Percentiles rank a stretch among this genome's conserved stretches.
Conservation (phyloP, 2,797 vertebrate genomes). For the Odontamblyopus rebecca region DNA sequence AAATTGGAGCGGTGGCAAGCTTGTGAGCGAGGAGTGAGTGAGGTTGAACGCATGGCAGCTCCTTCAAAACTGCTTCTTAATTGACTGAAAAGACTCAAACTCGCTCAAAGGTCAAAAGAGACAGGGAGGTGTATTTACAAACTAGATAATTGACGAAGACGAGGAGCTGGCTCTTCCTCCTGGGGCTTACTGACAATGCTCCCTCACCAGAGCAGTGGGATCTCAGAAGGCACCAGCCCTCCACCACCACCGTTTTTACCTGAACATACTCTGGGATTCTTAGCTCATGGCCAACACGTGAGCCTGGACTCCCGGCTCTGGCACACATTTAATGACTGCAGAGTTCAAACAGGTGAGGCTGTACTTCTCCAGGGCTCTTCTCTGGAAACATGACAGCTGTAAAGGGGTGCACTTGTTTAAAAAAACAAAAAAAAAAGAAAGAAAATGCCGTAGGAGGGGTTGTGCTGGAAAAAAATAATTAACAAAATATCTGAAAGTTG, state of each 20-base stretch:
- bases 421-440: too few relatives aligned
- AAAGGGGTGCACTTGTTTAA: neutral
- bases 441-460: neutral
- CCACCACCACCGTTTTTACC: slow-evolving; percentile 17
- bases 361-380: neutral
- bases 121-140: slow-evolving; percentile 55
- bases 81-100: slow-evolving; percentile 60
- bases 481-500: neutral
- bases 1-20: slow-evolving; percentile 50
- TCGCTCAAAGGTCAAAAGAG: slow-evolving; percentile 44
- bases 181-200: slow-evolving; percentile 33
- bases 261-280: slow-evolving; percentile 28
- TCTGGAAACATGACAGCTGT: neutral
- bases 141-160: slow-evolving; percentile 51
- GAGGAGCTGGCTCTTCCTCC: slow-evolving; percentile 29
- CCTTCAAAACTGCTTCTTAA: slow-evolving; percentile 56
- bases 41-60: slow-evolving; percentile 46
- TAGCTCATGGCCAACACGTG: slow-evolving; percentile 15
- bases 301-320: neutral
- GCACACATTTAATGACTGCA: slow-evolving; percentile 1
- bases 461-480: too few relatives aligned
- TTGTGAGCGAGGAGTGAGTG: slow-evolving; percentile 32
- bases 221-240: slow-evolving; percentile 12
- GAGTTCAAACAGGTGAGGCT: neutral
- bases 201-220: slow-evolving; percentile 32